These are phyloP conservation scores for Orthochromis indermauri DNA, from an alignment of 2,113 vertebrate genomes.

Conservation along the genomic window DNA sequence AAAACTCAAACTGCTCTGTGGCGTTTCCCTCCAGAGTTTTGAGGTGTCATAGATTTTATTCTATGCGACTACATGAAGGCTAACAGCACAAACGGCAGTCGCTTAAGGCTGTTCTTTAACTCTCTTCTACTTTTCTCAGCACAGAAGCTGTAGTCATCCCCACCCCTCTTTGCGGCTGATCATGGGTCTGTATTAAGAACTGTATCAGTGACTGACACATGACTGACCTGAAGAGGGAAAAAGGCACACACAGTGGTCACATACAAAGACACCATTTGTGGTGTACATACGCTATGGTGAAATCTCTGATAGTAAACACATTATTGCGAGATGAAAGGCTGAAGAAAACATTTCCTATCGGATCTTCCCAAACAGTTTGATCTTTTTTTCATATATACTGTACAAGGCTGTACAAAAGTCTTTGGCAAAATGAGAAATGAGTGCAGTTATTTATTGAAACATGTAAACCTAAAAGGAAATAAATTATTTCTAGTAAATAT, in stretches of 20 bases:
- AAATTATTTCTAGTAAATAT: not conserved
- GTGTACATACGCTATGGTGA: not conserved
- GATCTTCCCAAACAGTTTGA: not conserved
- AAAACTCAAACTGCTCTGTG: not conserved
- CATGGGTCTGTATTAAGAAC: not conserved
- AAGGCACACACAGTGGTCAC: not conserved
- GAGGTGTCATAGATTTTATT: not conserved
- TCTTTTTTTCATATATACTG: not conserved
- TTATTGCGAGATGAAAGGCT: not conserved
- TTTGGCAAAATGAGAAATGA: not conserved
- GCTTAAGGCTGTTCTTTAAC: not conserved
- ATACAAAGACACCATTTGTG: not conserved
- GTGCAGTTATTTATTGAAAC: not conserved
- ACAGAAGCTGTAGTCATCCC: not conserved
- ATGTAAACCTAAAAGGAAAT: not conserved
- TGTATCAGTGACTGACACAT: not conserved
- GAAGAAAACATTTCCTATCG: not conserved
- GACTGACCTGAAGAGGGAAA: not conserved
- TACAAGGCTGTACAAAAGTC: not conserved
- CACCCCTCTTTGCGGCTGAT: not conserved
- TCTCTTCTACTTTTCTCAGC: not conserved
- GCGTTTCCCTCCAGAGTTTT: not conserved
- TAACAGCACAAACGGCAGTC: not conserved
- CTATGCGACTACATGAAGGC: not conserved
- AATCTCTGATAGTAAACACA: not conserved